Base-by-base conservation (phyloP, 2,888 invertebrate species). In the Rhingia rostrata region DNA sequence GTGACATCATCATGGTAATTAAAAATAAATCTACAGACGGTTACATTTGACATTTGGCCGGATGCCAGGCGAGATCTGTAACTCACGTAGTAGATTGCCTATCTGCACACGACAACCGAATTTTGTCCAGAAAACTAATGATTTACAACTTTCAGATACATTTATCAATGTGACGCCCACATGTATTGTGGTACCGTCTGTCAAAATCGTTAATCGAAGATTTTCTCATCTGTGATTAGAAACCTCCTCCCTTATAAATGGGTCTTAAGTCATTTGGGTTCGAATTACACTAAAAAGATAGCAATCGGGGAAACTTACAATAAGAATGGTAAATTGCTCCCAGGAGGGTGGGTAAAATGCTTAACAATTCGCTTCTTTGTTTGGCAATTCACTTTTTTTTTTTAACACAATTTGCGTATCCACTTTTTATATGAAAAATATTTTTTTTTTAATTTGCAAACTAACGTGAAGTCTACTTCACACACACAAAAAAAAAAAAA, bases 371-470 rank as follows among this genome's bases (percentile, higher is more conserved):
- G 6, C n/a, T 45, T 5, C n/a, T 6, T 45, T 2, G 6, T 12
- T 12, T 12, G 5, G n/a, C 6, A 6, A 6, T 45, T 6, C 43
- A 45, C 12, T 54, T 54, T 54, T 9, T 37, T 22, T 14, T 14
- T n/a, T n/a, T n/a, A n/a, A 22, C 22, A 22, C 22, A 22, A 22
- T 30, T 41, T 10, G 22, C 3, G 10, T 33, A 7, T 14, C n/a
- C 53, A 39, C 39, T 56, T 60, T 60, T 61, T 47, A 47, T 35
- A 9, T 64, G 37, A 3, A 30, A 39, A 35, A 10, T 32, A 30
- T 39, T 64, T 32, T 39, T 51, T 41, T 43, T 32, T 45, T 43
- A 39, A 10, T 30, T 43, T 41, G 30, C 10, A 30, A 22, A 10
- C n/a, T 22, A 12, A 12, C 5, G 12, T 47, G 5, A 30, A 58